Evolutionary conservation across 1,140 invertebrate species (phyloP), one percentile per base, ranked within the genome.

Genomic region (Cyclargus thomasi): DNA sequence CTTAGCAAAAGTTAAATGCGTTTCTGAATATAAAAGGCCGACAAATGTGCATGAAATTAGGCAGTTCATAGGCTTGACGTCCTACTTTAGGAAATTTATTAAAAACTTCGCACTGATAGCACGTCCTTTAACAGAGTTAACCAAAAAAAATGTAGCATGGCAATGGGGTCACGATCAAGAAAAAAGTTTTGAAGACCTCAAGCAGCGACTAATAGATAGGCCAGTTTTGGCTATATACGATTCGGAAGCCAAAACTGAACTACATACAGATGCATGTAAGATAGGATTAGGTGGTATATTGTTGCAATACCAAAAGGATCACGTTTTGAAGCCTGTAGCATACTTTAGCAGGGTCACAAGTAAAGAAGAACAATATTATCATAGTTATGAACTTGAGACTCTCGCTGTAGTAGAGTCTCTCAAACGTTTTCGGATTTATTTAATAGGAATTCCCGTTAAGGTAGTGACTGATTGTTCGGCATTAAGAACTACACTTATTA

Each of bases 391-490:
- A 67, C 66, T 88, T 1, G 84, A 86, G 57, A 80, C 82, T 0
- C 65, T 86, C 1, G 81, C 81, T 0, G 81, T 88, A 1, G 63
- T 88, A 14, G 62, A 64, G 7, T 70, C 79, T 0, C 36, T 90
- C 0, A 79, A 82, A 66, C 67, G 70, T 21, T 90, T 88, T 55
- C 74, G 82, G 23, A 72, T 82, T 10, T 85, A 80, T 57, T 36
- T 88, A 14, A 16, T 86, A n/a, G 83, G 82, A 0, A 82, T 80
- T 55, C 39, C 62, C 10, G 91, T 90, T 65, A 83, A 67, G 16
- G 69, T 91, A 0, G 68, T 90, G n/a, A 87, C 84, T 0, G 89
- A 90, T 70, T 90, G 86, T 65, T 8, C 14, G 0, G 39, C 39
- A 3, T 47, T 47, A 1, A 8, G 39, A 14, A 47, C 39, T 16